phyloP scores from a whole-genome alignment of 1,140 invertebrate genomes.

The Hormaphis cornu region DNA sequence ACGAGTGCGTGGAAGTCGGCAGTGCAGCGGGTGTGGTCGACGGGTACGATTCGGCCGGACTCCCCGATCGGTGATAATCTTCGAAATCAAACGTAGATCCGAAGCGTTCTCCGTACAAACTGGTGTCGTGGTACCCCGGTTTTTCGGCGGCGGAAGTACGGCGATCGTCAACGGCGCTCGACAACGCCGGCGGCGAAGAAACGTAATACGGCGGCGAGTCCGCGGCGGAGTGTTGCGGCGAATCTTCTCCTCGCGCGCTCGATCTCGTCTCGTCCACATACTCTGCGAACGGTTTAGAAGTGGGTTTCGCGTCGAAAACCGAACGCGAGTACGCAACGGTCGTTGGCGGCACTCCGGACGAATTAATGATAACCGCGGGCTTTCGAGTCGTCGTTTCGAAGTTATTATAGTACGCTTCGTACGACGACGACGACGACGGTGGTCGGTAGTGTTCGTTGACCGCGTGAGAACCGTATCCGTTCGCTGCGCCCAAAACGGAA shows the following conservation, averaged over 20 bases:
- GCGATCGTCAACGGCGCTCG: background rate
- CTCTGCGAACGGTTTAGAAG: background rate
- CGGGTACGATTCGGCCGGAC: background rate
- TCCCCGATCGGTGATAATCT: slow-evolving; percentile 1
- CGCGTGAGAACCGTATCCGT: background rate
- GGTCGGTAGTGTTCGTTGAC: background rate
- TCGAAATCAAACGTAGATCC: background rate
- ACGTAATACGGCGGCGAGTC: background rate
- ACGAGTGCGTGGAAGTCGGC: background rate
- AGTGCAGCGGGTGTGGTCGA: background rate
- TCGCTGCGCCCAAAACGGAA: background rate
- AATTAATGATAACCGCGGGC: background rate
- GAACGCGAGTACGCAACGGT: background rate
- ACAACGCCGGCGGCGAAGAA: background rate
- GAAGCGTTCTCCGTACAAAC: background rate
- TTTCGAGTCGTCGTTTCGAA: background rate
- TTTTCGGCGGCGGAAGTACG: background rate
- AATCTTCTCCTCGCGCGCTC: background rate
- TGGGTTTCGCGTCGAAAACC: background rate
- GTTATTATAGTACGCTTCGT: too few species aligned
- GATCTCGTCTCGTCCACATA: background rate
- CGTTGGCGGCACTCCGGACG: background rate
- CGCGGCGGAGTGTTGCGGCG: background rate
- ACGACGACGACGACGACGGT: too few species aligned
- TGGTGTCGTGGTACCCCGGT: background rate